These are phyloP conservation scores for Thinocorus orbignyianus DNA, from an alignment of 2,113 vertebrate species.

Conservation along the genomic window DNA sequence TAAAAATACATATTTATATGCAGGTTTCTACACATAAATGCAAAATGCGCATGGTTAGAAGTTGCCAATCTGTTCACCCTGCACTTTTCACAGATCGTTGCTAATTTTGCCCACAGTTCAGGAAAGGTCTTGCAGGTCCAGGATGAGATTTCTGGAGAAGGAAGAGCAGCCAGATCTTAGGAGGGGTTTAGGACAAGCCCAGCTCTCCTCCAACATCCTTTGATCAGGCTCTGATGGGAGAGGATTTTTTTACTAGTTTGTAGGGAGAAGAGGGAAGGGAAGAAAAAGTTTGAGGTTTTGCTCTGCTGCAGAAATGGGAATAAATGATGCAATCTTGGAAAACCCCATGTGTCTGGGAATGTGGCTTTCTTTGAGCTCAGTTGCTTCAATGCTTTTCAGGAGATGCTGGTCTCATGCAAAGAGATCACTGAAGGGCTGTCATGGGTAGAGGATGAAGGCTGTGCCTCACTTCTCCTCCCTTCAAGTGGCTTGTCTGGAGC, in stretches of 20 bases:
- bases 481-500: not conserved
- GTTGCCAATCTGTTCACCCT: not conserved
- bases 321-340: not conserved
- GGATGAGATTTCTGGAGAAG: not conserved
- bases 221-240: not conserved
- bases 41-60: not conserved
- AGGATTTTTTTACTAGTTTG: not conserved
- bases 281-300: not conserved
- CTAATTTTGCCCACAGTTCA: not conserved
- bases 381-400: not conserved
- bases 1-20: not conserved
- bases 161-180: not conserved
- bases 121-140: not conserved
- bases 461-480: not conserved
- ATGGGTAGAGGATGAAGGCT: not conserved
- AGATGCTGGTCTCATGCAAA: not conserved
- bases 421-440: not conserved
- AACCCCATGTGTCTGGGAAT: not conserved
- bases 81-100: not conserved
- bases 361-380: not conserved
- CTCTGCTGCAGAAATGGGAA: rapidly evolving
- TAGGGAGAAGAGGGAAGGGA: not conserved
- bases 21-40: not conserved
- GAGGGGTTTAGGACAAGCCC: not conserved
- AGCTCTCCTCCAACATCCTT: not conserved